Conservation (phyloP, 2,797 vertebrate species). For the Moxostoma hubbsi region DNA sequence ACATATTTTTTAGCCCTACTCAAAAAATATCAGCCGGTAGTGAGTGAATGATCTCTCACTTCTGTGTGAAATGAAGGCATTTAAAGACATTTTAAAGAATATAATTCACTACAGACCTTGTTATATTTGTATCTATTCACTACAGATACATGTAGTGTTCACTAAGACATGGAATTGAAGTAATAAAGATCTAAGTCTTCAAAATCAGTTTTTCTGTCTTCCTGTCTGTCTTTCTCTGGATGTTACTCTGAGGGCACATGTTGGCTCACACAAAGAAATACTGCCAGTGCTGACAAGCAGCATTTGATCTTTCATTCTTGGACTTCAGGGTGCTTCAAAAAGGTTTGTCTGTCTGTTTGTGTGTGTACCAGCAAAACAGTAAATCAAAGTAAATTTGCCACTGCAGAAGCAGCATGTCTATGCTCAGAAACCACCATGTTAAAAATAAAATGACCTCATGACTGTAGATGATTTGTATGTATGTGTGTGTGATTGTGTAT, state of each 20-base stretch:
- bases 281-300: constrained; percentile 54
- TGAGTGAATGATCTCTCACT: neutral
- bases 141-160: neutral
- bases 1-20: constrained; percentile 1
- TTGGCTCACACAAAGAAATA: constrained; percentile 51
- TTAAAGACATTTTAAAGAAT: constrained; percentile 16
- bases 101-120: neutral
- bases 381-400: constrained; percentile 46
- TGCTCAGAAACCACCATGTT: constrained; percentile 34
- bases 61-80: neutral
- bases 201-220: neutral
- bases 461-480: constrained; percentile 18
- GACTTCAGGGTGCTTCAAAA: constrained; percentile 47
- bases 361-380: neutral
- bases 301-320: constrained; percentile 58
- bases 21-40: neutral
- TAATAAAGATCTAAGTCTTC: neutral
- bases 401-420: constrained; percentile 32
- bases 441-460: constrained; percentile 33
- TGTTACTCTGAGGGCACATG: constrained; percentile 46
- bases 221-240: neutral
- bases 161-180: neutral
- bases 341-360: constrained; percentile 17
- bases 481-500: neutral
- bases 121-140: neutral